These are phyloP conservation scores for Phyllostomus hastatus DNA, from an alignment of 2,113 vertebrate species.

Conservation along the genomic window DNA sequence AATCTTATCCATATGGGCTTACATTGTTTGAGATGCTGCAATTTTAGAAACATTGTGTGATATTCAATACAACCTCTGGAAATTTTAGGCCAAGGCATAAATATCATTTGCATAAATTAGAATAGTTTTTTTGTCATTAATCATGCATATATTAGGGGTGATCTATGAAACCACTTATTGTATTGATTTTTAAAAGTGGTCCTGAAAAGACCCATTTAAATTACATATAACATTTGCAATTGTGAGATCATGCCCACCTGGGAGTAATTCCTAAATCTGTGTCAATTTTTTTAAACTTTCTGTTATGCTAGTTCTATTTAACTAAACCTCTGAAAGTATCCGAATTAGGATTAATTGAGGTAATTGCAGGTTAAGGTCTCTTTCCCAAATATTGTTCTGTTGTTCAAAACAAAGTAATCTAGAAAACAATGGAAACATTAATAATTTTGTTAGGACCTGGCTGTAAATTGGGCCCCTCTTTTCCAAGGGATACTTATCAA, in stretches of 20 bases:
- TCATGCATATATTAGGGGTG: not conserved
- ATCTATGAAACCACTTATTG: not conserved
- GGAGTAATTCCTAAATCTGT: not conserved
- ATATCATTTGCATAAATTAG: constrained; percentile 6
- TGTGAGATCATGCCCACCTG: not conserved
- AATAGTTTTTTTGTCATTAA: not conserved
- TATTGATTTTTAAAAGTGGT: constrained; percentile 37
- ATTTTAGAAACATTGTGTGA: not conserved
- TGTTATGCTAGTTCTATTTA: not conserved
- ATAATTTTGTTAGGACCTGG: not conserved
- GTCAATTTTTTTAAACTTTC: not conserved
- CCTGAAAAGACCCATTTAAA: not conserved
- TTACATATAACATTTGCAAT: not conserved
- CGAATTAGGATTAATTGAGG: not conserved
- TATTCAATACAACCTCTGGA: not conserved
- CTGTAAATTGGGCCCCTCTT: not conserved
- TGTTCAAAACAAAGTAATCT: constrained; percentile 8
- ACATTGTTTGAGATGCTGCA: not conserved
- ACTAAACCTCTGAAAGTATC: not conserved
- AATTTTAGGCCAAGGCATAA: not conserved
- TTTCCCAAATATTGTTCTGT: not conserved
- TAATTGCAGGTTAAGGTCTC: not conserved
- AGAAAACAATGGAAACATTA: not conserved
- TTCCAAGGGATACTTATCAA: not conserved
- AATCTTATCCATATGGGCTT: not conserved